These are phyloP conservation scores for Nephrotoma appendiculata DNA, from an alignment of 2,888 invertebrate species.

Conservation along the genomic window DNA sequence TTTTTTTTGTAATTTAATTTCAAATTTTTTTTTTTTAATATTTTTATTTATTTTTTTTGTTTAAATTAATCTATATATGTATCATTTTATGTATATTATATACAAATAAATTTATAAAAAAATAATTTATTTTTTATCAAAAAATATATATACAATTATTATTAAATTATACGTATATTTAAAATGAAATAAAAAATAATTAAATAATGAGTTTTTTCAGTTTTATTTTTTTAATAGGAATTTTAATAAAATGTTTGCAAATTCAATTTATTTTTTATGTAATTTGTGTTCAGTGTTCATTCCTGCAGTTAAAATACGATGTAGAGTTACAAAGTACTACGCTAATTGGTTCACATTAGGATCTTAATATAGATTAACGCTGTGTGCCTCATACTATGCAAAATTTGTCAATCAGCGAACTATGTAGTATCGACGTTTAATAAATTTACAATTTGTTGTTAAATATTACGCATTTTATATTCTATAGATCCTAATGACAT, in stretches of 20 bases:
- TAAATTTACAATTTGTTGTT: no score
- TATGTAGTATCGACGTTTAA: no score
- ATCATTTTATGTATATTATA: not conserved
- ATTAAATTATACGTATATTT: not conserved
- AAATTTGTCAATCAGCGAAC: no score
- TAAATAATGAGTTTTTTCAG: not conserved
- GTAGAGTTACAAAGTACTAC: no score
- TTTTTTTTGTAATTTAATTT: not conserved
- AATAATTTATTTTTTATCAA: not conserved
- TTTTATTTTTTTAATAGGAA: not conserved
- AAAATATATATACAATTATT: not conserved
- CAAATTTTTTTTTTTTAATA: not conserved
- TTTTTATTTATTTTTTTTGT: no score
- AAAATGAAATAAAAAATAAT: not conserved
- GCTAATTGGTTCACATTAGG: no score
- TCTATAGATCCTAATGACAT: no score
- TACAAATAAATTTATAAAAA: not conserved
- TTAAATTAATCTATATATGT: not conserved
- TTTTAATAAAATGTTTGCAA: not conserved
- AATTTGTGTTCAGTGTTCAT: not conserved
- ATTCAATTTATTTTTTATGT: not conserved
- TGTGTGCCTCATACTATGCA: no score
- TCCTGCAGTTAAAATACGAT: not conserved
- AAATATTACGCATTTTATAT: no score
- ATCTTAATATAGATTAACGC: no score